Percentiles rank a stretch among this genome's conserved stretches.
These are phyloP conservation scores for Eucera pruinosa DNA, from an alignment of 2,888 invertebrate species.

Conservation along the genomic window DNA sequence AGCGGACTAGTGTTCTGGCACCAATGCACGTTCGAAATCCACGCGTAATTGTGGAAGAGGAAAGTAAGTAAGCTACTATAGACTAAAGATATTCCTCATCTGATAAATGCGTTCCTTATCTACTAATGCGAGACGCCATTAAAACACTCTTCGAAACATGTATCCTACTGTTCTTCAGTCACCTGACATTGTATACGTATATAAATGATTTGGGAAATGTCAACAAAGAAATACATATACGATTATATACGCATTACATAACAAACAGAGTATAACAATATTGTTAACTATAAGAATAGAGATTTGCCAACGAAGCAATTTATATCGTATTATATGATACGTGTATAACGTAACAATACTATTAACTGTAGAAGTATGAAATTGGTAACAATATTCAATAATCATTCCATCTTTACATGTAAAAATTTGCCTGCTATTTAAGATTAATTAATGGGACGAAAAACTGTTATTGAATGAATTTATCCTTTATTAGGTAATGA, in stretches of 20 bases:
- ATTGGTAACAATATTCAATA: no score
- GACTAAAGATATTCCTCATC: neutral
- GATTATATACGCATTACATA: constrained; percentile 9
- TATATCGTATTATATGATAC: neutral
- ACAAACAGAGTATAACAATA: constrained; percentile 14
- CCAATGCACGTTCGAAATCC: no score
- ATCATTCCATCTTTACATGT: no score
- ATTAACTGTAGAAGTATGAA: no score
- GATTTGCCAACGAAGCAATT: neutral
- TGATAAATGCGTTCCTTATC: constrained; percentile 17
- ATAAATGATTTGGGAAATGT: constrained; percentile 1
- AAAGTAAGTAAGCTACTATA: no score
- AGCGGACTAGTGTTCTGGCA: no score
- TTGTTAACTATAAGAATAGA: neutral
- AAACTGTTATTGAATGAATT: no score
- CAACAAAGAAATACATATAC: constrained; percentile 4
- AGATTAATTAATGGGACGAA: no score
- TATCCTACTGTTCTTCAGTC: neutral
- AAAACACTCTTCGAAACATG: neutral
- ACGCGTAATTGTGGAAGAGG: no score
- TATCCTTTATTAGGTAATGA: no score
- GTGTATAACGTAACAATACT: no score
- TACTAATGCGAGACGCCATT: constrained; percentile 1
- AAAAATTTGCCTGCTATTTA: no score
- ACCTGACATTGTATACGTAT: neutral